Evolutionary conservation across 2,797 vertebrate genomes (phyloP).

Genomic region (Protonibea diacanthus): DNA sequence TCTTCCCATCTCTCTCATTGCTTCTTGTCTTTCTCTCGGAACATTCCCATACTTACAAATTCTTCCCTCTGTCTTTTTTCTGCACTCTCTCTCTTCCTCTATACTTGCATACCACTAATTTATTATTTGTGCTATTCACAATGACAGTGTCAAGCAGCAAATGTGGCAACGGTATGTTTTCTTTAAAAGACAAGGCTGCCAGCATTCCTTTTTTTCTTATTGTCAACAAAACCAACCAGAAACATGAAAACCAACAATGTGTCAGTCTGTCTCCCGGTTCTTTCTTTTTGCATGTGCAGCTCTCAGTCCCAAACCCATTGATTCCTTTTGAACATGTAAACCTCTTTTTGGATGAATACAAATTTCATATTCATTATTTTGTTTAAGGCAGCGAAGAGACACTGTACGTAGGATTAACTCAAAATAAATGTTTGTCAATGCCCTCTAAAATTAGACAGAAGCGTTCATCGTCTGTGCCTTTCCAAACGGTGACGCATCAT

Average conservation of each 20-base stretch:
- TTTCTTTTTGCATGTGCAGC: neutral
- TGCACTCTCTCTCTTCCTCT: neutral
- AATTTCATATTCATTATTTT: neutral
- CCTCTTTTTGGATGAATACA: neutral
- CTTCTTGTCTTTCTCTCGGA: neutral
- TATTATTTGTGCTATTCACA: neutral
- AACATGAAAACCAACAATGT: neutral
- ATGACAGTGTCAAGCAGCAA: neutral
- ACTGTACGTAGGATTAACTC: neutral
- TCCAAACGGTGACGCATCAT: neutral
- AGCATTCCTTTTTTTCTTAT: neutral
- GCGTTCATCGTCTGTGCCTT: neutral
- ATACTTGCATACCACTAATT: neutral
- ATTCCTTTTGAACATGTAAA: neutral
- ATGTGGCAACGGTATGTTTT: neutral
- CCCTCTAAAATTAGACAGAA: neutral
- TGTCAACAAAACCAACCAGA: neutral
- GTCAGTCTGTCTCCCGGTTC: neutral
- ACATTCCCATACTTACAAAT: neutral
- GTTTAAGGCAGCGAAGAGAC: neutral
- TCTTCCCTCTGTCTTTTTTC: neutral
- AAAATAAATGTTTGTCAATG: neutral
- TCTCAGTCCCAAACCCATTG: neutral
- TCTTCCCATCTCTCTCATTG: neutral
- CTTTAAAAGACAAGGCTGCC: neutral